These are phyloP conservation scores for Pollimyrus isidori DNA, from an alignment of 2,113 vertebrate species.

Conservation along the genomic window DNA sequence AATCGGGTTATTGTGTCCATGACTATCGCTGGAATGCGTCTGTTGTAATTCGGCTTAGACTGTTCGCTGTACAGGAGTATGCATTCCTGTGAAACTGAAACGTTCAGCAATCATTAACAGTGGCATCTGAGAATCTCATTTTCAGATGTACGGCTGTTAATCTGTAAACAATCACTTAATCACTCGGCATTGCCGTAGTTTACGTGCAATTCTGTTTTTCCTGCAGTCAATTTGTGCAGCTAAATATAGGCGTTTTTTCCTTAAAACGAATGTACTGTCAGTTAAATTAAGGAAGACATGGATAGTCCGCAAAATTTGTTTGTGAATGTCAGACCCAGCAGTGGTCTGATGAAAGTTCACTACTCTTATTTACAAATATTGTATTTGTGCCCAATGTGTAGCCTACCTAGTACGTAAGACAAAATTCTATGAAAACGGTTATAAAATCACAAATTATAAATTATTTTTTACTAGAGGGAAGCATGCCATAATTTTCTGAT, in stretches of 20 bases:
- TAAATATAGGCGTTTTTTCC: neutral
- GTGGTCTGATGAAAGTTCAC: neutral
- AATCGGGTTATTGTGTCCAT: neutral
- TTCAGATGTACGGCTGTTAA: neutral
- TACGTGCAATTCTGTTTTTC: neutral
- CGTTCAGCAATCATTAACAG: neutral
- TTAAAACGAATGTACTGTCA: neutral
- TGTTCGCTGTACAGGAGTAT: neutral
- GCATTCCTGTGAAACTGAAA: neutral
- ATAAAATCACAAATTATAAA: neutral
- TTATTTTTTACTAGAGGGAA: neutral
- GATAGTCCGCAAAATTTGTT: no score
- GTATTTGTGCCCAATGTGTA: no score
- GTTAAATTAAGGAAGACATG: neutral
- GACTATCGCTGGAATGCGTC: neutral
- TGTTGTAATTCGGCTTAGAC: neutral
- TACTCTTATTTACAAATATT: no score
- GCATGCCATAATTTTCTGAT: neutral
- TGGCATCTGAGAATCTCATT: neutral
- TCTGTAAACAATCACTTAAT: neutral
- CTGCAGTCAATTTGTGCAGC: neutral
- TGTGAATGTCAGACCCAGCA: neutral
- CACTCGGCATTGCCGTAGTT: neutral
- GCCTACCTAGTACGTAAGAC: no score
- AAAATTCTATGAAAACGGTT: no score